phyloP scores from a whole-genome alignment of 2,797 vertebrate genomes.

The Protosalanx chinensis region DNA sequence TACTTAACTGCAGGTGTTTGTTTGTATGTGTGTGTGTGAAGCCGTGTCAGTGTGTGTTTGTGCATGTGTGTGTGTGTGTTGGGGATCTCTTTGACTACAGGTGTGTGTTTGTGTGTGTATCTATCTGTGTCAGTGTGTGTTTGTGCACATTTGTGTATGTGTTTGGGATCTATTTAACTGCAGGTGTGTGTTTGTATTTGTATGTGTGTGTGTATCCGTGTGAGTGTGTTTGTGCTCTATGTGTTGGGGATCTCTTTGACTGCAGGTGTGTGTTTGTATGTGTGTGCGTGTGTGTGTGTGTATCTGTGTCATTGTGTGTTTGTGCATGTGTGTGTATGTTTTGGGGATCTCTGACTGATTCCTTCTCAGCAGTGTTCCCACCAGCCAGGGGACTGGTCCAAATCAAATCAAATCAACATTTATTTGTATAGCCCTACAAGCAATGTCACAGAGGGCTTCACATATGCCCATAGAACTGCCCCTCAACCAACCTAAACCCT shows the following conservation, averaged over 20 bases:
- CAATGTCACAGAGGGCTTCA: no score
- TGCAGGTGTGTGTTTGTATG: not conserved
- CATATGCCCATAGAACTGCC: no score
- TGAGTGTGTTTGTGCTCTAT: conserved; percentile 2
- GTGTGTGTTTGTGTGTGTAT: not conserved
- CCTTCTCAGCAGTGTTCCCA: conserved; percentile 37
- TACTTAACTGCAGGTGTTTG: no score
- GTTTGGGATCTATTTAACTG: no score
- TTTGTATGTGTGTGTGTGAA: not conserved
- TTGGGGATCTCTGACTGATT: conserved; percentile 33
- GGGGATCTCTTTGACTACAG: no score
- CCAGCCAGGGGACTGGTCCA: conserved; percentile 28
- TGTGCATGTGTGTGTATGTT: conserved; percentile 16
- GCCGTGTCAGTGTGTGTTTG: conserved; percentile 8
- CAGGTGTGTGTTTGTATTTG: no score
- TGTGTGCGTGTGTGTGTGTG: not conserved
- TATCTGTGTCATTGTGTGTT: not conserved
- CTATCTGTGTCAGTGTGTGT: conserved; percentile 20
- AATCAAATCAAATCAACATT: no score
- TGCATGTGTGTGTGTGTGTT: not conserved
- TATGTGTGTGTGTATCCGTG: conserved; percentile 7
- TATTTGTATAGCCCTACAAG: no score
- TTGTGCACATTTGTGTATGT: conserved; percentile 12
- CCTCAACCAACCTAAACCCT: no score
- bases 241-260: not conserved